These are phyloP conservation scores for Capreolus pygargus DNA, from an alignment of 2,113 vertebrate species.

Conservation along the genomic window DNA sequence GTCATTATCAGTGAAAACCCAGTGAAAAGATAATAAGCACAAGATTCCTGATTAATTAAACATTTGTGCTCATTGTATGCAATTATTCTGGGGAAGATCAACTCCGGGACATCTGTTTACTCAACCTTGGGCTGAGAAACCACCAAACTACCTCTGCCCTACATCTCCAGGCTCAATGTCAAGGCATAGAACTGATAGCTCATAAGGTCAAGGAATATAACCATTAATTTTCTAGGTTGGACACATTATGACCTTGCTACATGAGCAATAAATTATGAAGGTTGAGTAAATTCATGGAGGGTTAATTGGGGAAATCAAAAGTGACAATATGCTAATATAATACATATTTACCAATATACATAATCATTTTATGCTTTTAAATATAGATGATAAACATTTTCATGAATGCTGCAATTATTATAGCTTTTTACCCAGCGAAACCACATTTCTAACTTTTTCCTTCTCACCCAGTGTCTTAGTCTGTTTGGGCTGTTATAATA, in stretches of 20 bases:
- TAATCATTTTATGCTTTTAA: slow-evolving; percentile 24
- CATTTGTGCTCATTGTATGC: slow-evolving; percentile 80
- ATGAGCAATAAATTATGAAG: not conserved
- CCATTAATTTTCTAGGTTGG: slow-evolving; percentile 24
- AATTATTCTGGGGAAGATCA: slow-evolving; percentile 78
- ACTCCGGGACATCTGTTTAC: slow-evolving; percentile 77
- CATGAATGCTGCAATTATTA: not conserved
- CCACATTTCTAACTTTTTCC: not conserved
- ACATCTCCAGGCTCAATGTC: slow-evolving; percentile 48
- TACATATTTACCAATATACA: slow-evolving; percentile 31
- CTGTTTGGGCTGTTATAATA: not conserved
- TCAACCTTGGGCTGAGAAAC: slow-evolving; percentile 54
- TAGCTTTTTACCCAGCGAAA: slow-evolving; percentile 9
- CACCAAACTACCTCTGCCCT: not conserved
- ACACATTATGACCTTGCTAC: not conserved
- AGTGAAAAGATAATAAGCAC: slow-evolving; percentile 83
- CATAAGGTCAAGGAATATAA: not conserved
- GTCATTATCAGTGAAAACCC: slow-evolving; percentile 83
- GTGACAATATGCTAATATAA: slow-evolving; percentile 33
- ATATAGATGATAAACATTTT: slow-evolving; percentile 48
- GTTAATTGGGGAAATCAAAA: slow-evolving; percentile 20
- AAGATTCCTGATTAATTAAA: slow-evolving; percentile 85
- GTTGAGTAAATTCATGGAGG: not conserved
- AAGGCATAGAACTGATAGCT: not conserved
- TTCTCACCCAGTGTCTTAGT: not conserved